phyloP scores from a whole-genome alignment of 2,888 invertebrate genomes.

The Holacanthella duospinosa region DNA sequence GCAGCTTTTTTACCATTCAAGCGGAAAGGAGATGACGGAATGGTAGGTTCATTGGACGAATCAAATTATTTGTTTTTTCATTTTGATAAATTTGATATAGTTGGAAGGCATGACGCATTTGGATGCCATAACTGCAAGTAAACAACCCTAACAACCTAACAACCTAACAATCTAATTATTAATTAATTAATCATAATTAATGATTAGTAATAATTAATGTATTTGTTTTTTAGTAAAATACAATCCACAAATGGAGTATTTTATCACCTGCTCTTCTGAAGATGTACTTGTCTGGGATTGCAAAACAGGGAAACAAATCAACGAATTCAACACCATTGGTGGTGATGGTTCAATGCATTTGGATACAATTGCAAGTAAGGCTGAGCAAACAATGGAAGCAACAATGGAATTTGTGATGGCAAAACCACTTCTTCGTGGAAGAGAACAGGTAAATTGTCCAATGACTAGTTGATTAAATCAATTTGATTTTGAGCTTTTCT shows the following conservation, averaged over 20 bases:
- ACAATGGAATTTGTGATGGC: slow-evolving; percentile 20
- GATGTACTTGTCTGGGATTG: slow-evolving; percentile 22
- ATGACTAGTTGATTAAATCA: not conserved
- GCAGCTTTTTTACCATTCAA: slow-evolving; percentile 12
- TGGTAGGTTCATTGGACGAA: slow-evolving; percentile 6
- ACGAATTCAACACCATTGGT: slow-evolving; percentile 25
- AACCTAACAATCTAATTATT: too few relatives aligned
- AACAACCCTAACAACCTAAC: not conserved
- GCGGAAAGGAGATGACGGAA: slow-evolving; percentile 13
- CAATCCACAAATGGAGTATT: slow-evolving; percentile 20
- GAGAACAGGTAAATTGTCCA: slow-evolving; percentile 14
- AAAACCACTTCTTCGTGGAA: slow-evolving; percentile 13
- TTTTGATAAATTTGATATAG: slow-evolving; percentile 7
- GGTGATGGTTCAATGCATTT: slow-evolving; percentile 26
- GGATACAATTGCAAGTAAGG: slow-evolving; percentile 21
- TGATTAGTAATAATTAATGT: not conserved
- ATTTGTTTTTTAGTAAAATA: slow-evolving; percentile 10
- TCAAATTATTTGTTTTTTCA: not conserved
- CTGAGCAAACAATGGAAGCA: slow-evolving; percentile 18
- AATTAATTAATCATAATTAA: not conserved
- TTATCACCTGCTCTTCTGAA: slow-evolving; percentile 21
- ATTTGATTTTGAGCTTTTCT: too few relatives aligned
- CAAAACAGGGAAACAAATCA: slow-evolving; percentile 15
- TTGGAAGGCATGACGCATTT: slow-evolving; percentile 13
- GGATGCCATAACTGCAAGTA: slow-evolving; percentile 16